Percentiles rank a stretch among this genome's conserved stretches.
Evolutionary conservation across 2,797 vertebrate species (phyloP).

Genomic region (Luscinia megarhynchos): DNA sequence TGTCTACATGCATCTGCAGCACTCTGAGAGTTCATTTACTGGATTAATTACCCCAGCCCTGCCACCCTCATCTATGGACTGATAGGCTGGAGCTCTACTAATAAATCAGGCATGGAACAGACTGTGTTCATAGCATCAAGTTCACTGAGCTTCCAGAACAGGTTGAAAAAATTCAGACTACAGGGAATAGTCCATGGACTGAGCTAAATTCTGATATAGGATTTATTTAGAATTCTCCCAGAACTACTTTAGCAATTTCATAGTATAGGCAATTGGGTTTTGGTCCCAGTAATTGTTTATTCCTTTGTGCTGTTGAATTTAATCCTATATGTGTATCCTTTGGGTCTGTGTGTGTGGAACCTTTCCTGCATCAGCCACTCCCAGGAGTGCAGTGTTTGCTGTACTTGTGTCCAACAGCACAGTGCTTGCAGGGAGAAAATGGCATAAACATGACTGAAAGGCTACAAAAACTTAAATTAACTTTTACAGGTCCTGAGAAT

Average conservation of each 20-base stretch:
- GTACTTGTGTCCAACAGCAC: neutral
- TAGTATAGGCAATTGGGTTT: slow-evolving; percentile 44
- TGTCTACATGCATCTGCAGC: accelerated
- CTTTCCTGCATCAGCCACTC: neutral
- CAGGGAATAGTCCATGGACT: neutral
- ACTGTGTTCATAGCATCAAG: neutral
- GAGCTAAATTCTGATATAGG: neutral
- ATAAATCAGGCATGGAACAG: neutral
- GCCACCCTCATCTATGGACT: neutral
- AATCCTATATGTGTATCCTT: neutral
- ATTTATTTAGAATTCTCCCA: slow-evolving; percentile 28
- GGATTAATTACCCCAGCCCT: neutral
- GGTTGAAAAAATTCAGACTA: neutral
- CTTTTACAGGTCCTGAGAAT: neutral
- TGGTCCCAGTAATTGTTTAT: slow-evolving; percentile 44
- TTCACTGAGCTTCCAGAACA: neutral
- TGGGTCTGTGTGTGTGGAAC: neutral
- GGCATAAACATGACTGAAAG: neutral
- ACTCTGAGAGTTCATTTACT: neutral
- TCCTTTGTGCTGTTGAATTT: slow-evolving; percentile 23
- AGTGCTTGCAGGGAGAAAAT: neutral
- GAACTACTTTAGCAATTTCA: slow-evolving; percentile 8
- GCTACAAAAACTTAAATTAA: neutral
- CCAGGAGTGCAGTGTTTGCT: neutral
- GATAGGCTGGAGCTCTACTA: neutral